These are phyloP conservation scores for Stegastes partitus DNA, from an alignment of 2,113 vertebrate species.

Conservation along the genomic window DNA sequence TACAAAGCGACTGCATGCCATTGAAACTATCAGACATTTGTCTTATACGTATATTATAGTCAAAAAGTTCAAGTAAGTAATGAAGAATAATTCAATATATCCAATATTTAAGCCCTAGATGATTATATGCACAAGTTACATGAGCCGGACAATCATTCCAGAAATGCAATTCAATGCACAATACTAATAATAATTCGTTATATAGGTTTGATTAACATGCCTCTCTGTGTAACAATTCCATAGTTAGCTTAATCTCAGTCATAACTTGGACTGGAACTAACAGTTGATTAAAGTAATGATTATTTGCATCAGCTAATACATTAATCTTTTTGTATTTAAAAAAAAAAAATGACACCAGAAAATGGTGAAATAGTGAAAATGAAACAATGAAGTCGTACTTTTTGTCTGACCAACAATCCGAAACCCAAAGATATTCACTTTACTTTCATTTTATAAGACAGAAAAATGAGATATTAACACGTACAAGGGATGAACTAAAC, in stretches of 20 bases:
- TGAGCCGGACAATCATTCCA: constrained; percentile 50
- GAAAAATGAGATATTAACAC: background rate
- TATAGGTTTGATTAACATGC: constrained; percentile 1
- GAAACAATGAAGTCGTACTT: too few relatives aligned
- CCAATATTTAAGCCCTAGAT: constrained; percentile 12
- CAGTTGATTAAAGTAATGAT: background rate
- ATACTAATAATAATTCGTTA: background rate
- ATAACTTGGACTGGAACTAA: background rate
- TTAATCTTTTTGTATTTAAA: background rate
- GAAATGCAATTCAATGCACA: constrained; percentile 47
- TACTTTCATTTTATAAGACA: background rate
- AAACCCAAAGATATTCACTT: constrained; percentile 20
- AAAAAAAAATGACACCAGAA: too few relatives aligned
- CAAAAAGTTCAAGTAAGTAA: background rate
- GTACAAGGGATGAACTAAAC: background rate
- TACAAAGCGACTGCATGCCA: background rate
- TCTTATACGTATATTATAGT: background rate
- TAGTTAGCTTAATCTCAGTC: background rate
- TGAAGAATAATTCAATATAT: background rate
- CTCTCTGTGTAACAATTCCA: background rate
- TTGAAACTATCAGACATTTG: background rate
- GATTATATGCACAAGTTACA: constrained; percentile 5
- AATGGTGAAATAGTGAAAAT: too few relatives aligned
- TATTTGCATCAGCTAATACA: background rate
- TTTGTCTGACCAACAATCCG: background rate